Evolutionary conservation across 2,113 vertebrate species (phyloP).

Genomic region (Trichechus manatus): DNA sequence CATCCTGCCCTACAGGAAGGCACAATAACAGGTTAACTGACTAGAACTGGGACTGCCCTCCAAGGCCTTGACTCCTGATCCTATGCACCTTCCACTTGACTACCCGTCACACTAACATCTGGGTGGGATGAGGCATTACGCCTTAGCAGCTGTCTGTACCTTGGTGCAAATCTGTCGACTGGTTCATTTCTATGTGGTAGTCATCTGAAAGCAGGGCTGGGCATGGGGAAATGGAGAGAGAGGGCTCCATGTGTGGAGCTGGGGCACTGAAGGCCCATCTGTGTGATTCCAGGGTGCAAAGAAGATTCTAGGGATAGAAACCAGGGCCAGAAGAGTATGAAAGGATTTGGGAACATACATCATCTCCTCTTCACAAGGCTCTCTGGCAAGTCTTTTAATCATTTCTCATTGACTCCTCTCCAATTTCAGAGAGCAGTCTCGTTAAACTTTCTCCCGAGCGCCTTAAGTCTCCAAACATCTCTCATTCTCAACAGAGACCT

Average conservation of each 20-base stretch:
- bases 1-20: background rate
- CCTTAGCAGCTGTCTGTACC: background rate
- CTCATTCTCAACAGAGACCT: slow-evolving; percentile 15
- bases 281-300: background rate
- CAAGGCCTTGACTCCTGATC: background rate
- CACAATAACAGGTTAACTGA: background rate
- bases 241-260: no score
- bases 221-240: background rate
- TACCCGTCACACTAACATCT: background rate
- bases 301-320: background rate
- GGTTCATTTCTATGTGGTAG: background rate
- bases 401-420: background rate
- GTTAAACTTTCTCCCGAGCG: background rate
- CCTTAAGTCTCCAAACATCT: background rate
- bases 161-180: background rate
- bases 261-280: background rate
- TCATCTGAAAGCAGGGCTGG: background rate
- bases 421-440: background rate
- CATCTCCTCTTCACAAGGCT: background rate
- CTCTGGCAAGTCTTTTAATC: background rate
- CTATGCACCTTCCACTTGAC: background rate
- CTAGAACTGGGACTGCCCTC: background rate
- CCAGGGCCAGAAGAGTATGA: background rate
- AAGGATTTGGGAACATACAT: background rate
- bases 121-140: background rate